phyloP scores from a whole-genome alignment of 2,113 vertebrate species.

The Aramus guarauna region DNA sequence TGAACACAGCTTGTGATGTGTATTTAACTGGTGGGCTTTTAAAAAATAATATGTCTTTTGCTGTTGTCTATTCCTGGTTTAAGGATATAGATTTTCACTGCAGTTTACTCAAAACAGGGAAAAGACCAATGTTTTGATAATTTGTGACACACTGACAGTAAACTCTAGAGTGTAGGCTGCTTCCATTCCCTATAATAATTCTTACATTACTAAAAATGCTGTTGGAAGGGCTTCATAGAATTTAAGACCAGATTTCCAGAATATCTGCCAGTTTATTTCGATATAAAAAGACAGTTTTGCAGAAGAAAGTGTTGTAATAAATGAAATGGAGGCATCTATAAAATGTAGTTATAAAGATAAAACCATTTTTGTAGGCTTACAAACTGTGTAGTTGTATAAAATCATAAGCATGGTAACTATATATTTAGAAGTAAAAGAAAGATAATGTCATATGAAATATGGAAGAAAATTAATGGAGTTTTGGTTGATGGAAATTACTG shows the following conservation, averaged over 20 bases:
- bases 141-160: background rate
- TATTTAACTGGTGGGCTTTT: background rate
- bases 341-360: conserved; percentile 34
- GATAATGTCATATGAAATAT: background rate
- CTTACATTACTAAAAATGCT: background rate
- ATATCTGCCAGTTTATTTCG: conserved; percentile 17
- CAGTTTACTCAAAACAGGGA: background rate
- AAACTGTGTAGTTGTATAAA: background rate
- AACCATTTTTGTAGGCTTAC: background rate
- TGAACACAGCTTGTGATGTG: background rate
- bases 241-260: conserved; percentile 27
- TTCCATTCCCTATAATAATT: background rate
- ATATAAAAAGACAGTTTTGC: conserved; percentile 1
- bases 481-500: background rate
- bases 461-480: background rate
- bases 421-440: background rate
- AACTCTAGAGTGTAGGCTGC: background rate
- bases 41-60: background rate
- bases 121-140: background rate
- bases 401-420: background rate
- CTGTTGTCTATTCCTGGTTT: background rate
- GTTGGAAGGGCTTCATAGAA: conserved; percentile 13
- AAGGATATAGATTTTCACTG: background rate
- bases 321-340: background rate
- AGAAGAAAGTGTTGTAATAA: background rate